These are phyloP conservation scores for Archivesica marissinica DNA, from an alignment of 1,140 invertebrate genomes.

Conservation along the genomic window DNA sequence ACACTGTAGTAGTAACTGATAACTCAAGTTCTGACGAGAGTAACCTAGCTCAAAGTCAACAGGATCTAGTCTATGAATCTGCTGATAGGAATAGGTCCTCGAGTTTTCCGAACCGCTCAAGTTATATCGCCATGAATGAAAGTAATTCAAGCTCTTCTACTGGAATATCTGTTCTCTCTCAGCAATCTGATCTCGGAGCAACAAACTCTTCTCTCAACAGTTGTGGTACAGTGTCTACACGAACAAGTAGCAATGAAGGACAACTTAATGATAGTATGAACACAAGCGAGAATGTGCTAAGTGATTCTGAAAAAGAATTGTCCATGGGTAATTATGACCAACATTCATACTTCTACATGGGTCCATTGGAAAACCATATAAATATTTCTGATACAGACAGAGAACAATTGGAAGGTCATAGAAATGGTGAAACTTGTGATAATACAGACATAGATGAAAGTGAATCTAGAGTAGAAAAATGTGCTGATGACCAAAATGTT, in stretches of 20 bases:
- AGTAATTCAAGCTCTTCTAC: slow-evolving; percentile 60
- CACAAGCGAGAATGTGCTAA: slow-evolving; percentile 38
- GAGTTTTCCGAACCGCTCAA: slow-evolving; percentile 80
- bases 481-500: slow-evolving; percentile 46
- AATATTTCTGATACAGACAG: not conserved
- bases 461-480: slow-evolving; percentile 65
- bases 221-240: slow-evolving; percentile 51
- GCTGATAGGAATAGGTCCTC: slow-evolving; percentile 73
- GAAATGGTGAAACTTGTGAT: not conserved
- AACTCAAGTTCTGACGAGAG: slow-evolving; percentile 30
- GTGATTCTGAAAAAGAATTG: slow-evolving; percentile 54
- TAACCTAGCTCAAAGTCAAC: slow-evolving; percentile 61
- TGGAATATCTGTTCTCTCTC: slow-evolving; percentile 58
- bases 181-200: slow-evolving; percentile 59
- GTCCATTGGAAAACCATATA: slow-evolving; percentile 45
- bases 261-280: slow-evolving; percentile 26
- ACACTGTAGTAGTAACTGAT: not conserved
- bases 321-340: slow-evolving; percentile 51
- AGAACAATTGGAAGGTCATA: not conserved
- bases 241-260: slow-evolving; percentile 46
- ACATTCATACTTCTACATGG: slow-evolving; percentile 64
- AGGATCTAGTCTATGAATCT: slow-evolving; percentile 47
- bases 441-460: not conserved
- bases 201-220: slow-evolving; percentile 60
- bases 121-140: slow-evolving; percentile 71